These are phyloP conservation scores for Agonopterix arenella DNA, from an alignment of 2,888 invertebrate species.

Conservation along the genomic window DNA sequence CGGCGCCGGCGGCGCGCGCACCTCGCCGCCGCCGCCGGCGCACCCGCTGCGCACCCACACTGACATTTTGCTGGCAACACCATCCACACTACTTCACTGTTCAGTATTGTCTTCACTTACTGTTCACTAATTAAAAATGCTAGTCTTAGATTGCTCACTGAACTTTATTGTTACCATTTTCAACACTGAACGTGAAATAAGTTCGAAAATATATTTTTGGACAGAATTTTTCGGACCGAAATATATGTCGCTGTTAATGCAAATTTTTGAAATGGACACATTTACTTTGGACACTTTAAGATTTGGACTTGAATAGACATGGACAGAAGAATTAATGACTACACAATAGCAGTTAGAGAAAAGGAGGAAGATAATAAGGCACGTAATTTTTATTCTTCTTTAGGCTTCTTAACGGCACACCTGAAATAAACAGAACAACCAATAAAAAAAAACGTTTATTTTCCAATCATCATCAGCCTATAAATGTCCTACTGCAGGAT, in stretches of 20 bases:
- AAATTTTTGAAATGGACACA: slow-evolving; percentile 7
- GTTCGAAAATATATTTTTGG: slow-evolving; percentile 1
- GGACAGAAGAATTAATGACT: slow-evolving; percentile 27
- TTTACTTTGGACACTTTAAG: slow-evolving; percentile 4
- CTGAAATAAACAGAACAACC: slow-evolving; percentile 40
- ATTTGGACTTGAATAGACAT: slow-evolving; percentile 4
- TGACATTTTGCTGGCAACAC: slow-evolving; percentile 62
- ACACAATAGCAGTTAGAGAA: slow-evolving; percentile 10
- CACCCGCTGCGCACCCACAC: slow-evolving; percentile 70
- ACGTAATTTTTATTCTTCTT: slow-evolving; percentile 32
- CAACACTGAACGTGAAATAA: not conserved
- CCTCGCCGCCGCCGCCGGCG: slow-evolving; percentile 37
- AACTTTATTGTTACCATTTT: too few species aligned
- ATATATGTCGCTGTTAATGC: not conserved
- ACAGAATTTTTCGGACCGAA: slow-evolving; percentile 4
- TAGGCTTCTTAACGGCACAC: slow-evolving; percentile 27
- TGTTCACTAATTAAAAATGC: not conserved
- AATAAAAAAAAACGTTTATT: too few species aligned
- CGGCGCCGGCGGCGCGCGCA: slow-evolving; percentile 35
- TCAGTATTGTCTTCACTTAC: not conserved
- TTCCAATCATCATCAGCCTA: too few species aligned
- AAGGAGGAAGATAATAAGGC: slow-evolving; percentile 51
- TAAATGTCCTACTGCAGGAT: too few species aligned
- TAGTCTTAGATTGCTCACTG: too few species aligned
- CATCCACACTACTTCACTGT: slow-evolving; percentile 47